These are phyloP conservation scores for Spermophilus dauricus DNA, from an alignment of 2,113 vertebrate genomes.

Conservation along the genomic window DNA sequence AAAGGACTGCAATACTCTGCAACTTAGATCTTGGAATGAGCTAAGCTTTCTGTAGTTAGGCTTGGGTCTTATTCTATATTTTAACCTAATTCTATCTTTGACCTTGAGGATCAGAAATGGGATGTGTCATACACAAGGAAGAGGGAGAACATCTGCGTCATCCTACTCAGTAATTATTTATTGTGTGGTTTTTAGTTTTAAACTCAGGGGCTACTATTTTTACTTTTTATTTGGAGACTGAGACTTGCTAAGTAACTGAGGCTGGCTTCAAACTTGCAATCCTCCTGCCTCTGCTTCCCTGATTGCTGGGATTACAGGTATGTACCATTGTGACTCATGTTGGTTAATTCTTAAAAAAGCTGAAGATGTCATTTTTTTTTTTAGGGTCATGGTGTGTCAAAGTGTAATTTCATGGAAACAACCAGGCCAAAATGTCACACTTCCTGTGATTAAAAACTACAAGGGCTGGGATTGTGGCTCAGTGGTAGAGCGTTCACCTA, in stretches of 20 bases:
- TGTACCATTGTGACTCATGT: too few relatives aligned
- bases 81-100: background rate
- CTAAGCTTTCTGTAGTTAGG: background rate
- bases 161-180: background rate
- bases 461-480: too few relatives aligned
- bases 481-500: too few relatives aligned
- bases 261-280: too few relatives aligned
- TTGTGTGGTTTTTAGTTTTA: too few relatives aligned
- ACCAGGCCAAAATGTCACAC: background rate
- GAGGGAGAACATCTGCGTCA: background rate
- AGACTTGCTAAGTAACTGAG: too few relatives aligned
- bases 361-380: background rate
- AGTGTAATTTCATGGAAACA: background rate
- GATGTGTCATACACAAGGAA: background rate
- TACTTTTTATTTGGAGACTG: too few relatives aligned
- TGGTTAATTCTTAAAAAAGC: background rate
- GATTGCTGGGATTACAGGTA: too few relatives aligned
- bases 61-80: background rate
- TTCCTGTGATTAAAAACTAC: background rate
- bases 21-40: background rate
- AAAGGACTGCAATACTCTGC: background rate
- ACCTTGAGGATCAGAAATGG: background rate
- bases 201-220: too few relatives aligned
- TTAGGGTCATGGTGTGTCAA: background rate
- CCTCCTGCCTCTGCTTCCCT: too few relatives aligned